These are phyloP conservation scores for Protaetia brevitarsis DNA, from an alignment of 1,140 invertebrate species.

Conservation along the genomic window DNA sequence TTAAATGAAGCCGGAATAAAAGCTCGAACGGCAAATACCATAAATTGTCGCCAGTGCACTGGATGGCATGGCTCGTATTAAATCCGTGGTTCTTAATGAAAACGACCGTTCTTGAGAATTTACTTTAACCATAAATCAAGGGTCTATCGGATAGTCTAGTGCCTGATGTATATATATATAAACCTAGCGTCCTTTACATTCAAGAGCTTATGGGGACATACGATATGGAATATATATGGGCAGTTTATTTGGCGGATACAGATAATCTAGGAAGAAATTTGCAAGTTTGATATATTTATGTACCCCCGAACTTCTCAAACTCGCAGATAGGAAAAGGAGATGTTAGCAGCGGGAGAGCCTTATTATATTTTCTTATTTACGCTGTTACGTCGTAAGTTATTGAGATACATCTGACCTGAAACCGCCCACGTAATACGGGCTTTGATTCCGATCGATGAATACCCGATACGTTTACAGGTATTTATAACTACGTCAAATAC, in stretches of 20 bases:
- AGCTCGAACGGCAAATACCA: conserved; percentile 33
- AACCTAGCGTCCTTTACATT: conserved; percentile 26
- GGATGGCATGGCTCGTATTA: conserved; percentile 21
- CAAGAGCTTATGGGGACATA: conserved; percentile 25
- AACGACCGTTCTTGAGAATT: conserved; percentile 1
- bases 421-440: no score
- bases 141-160: conserved; percentile 10
- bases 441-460: no score
- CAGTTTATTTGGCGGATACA: conserved; percentile 37
- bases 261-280: conserved; percentile 28
- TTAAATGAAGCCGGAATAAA: conserved; percentile 35
- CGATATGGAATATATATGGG: conserved; percentile 34
- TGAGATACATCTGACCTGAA: no score
- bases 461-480: no score
- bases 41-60: conserved; percentile 31
- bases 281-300: conserved; percentile 13
- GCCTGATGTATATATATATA: conserved; percentile 14
- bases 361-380: no score
- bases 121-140: conserved; percentile 23
- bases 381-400: no score
- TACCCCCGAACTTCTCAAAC: neutral
- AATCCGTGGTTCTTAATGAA: conserved; percentile 17
- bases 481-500: no score
- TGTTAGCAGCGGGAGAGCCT: no score
- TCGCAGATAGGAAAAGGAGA: no score